A percentile compares a stretch with the other conserved stretches of the same genome.
These are phyloP conservation scores for Gastracanthus pulcherrimus DNA, from an alignment of 2,888 invertebrate species.

Conservation along the genomic window DNA sequence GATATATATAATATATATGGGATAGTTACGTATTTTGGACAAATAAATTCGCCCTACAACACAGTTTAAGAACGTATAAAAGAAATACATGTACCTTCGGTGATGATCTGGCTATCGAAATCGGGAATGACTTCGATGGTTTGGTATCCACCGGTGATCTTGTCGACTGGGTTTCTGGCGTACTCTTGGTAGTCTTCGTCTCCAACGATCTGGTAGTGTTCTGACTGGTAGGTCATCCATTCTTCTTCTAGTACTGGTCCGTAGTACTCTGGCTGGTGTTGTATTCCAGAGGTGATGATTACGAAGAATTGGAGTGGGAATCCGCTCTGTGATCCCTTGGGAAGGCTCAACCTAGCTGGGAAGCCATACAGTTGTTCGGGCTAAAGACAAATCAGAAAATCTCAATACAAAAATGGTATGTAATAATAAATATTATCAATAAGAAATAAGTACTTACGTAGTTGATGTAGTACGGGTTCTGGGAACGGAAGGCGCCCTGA, in stretches of 20 bases:
- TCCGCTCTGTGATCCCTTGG: slow-evolving; percentile 83
- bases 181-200: slow-evolving; percentile 66
- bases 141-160: slow-evolving; percentile 60
- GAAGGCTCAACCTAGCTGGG: slow-evolving; percentile 82
- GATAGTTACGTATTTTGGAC: no score
- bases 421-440: not conserved
- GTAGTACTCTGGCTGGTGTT: slow-evolving; percentile 76
- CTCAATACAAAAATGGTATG: not conserved
- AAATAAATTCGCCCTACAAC: no score
- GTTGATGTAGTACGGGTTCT: slow-evolving; percentile 73
- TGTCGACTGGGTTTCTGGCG: slow-evolving; percentile 54
- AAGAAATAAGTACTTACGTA: slow-evolving; percentile 65
- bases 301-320: slow-evolving; percentile 82
- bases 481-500: slow-evolving; percentile 78
- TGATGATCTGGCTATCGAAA: slow-evolving; percentile 49
- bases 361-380: slow-evolving; percentile 79
- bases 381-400: slow-evolving; percentile 62
- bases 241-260: slow-evolving; percentile 72
- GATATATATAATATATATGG: no score
- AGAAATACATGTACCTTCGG: slow-evolving; percentile 30
- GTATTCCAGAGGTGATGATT: slow-evolving; percentile 80
- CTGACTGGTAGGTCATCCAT: slow-evolving; percentile 51
- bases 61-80: not conserved
- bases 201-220: slow-evolving; percentile 67
- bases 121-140: slow-evolving; percentile 69